These are phyloP conservation scores for Eleutherodactylus coqui DNA, from an alignment of 2,797 vertebrate genomes.

Conservation along the genomic window DNA sequence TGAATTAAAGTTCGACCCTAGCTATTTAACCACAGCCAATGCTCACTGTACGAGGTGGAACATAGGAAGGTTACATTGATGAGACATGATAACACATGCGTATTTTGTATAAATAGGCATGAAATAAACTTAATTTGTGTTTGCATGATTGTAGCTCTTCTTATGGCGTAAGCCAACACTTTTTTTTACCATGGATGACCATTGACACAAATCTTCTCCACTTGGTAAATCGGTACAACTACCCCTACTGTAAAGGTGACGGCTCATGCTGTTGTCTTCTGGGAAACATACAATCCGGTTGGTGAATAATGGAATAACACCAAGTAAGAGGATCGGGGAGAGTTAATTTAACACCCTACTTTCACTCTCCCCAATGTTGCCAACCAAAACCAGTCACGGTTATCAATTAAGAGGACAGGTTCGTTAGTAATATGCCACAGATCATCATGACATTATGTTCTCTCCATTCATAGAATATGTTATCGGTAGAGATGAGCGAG, in stretches of 20 bases:
- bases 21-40: neutral
- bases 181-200: neutral
- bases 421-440: neutral
- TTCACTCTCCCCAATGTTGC: neutral
- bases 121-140: neutral
- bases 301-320: neutral
- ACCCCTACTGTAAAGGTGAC: neutral
- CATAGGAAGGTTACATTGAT: neutral
- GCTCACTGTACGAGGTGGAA: neutral
- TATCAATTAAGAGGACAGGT: too few species aligned
- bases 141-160: neutral
- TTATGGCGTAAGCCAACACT: neutral
- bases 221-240: neutral
- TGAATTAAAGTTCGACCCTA: conserved; percentile 22
- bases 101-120: neutral
- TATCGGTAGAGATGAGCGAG: too few species aligned
- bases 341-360: neutral
- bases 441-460: neutral
- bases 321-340: neutral
- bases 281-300: neutral
- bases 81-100: neutral
- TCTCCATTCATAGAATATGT: neutral
- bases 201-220: neutral
- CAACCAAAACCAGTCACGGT: neutral
- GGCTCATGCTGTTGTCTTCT: neutral